Evolutionary conservation across 2,797 vertebrate genomes (phyloP).

Genomic region (Pangasius macronema): DNA sequence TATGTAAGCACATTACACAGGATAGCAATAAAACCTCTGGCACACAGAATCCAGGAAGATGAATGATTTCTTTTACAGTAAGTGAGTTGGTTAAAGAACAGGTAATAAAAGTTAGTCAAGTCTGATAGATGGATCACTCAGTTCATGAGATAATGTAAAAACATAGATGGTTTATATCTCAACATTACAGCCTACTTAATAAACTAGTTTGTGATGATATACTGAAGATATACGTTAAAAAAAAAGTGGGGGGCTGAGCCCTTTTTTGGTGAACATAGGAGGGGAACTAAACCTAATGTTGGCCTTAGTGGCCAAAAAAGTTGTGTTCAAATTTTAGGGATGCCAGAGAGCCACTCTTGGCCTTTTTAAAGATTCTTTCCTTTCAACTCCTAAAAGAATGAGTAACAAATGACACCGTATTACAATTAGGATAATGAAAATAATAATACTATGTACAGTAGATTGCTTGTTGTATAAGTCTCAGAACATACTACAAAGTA

Average conservation of each 20-base stretch:
- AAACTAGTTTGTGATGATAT: not conserved
- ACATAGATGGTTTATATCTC: not conserved
- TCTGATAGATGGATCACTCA: not conserved
- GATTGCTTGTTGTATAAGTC: not conserved
- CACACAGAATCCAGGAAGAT: not conserved
- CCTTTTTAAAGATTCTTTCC: not conserved
- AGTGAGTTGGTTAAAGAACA: not conserved
- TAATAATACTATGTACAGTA: not conserved
- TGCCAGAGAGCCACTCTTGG: not conserved
- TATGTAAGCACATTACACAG: not conserved
- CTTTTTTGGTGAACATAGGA: not conserved
- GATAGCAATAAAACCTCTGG: slow-evolving; percentile 12
- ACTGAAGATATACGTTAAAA: not conserved
- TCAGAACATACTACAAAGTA: too few species aligned
- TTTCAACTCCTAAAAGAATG: not conserved
- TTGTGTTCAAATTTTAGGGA: not conserved
- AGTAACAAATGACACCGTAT: not conserved
- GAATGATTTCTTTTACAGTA: slow-evolving; percentile 11
- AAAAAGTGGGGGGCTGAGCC: too few species aligned
- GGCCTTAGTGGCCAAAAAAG: too few species aligned
- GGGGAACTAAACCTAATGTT: not conserved
- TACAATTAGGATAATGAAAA: not conserved
- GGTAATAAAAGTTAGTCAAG: slow-evolving; percentile 8
- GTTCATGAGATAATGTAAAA: not conserved
- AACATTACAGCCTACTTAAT: not conserved